These are phyloP conservation scores for Synanthedon andrenaeformis DNA, from an alignment of 2,888 invertebrate genomes.

Conservation along the genomic window DNA sequence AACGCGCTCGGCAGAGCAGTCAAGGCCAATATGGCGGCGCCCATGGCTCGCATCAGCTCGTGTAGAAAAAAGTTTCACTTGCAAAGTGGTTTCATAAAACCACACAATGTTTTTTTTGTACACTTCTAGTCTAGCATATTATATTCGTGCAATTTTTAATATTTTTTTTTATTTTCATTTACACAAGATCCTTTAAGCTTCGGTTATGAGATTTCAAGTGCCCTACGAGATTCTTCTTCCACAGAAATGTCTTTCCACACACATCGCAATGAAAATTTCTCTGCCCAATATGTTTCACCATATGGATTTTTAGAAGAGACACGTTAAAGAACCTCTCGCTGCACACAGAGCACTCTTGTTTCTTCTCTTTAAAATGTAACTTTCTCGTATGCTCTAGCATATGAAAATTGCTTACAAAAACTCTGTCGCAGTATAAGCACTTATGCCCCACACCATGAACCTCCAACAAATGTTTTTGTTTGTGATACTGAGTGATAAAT, in stretches of 20 bases:
- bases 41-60: no score
- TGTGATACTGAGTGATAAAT: constrained; percentile 6
- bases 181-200: no score
- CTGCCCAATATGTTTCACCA: constrained; percentile 37
- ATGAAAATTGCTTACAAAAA: constrained; percentile 27
- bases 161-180: no score
- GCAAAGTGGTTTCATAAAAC: no score
- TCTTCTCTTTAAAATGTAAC: constrained; percentile 26
- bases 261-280: constrained; percentile 47
- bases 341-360: constrained; percentile 10
- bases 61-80: no score
- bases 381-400: constrained; percentile 47
- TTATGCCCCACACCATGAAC: constrained; percentile 8
- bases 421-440: constrained; percentile 20
- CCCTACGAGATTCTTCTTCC: constrained; percentile 52
- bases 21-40: no score
- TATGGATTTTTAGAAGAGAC: constrained; percentile 17
- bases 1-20: no score
- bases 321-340: constrained; percentile 8
- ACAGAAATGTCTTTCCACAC: constrained; percentile 50
- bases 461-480: constrained; percentile 7
- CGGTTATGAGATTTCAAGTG: constrained; percentile 53
- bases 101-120: no score
- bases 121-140: no score
- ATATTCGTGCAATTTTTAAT: no score